Evolutionary conservation across 2,888 invertebrate species (phyloP).

Genomic region (Spicauda simplicius): DNA sequence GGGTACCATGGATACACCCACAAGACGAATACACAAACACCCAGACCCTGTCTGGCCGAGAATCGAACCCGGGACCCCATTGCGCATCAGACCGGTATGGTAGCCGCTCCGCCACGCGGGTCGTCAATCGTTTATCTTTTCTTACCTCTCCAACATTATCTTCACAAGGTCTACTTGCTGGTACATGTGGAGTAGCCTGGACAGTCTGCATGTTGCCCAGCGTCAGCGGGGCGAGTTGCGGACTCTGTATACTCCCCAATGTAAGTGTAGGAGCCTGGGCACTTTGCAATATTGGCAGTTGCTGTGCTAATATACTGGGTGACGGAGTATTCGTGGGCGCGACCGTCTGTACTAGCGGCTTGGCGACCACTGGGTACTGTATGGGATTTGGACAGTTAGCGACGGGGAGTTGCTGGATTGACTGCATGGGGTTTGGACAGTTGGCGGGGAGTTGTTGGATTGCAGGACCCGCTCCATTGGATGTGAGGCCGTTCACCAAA

Average conservation of each 20-base stretch:
- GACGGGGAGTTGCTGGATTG: background rate
- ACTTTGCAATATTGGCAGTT: background rate
- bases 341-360: background rate
- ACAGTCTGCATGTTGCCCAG: constrained; percentile 5
- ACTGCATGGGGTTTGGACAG: background rate
- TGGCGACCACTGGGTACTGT: constrained; percentile 9
- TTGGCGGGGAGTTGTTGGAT: background rate
- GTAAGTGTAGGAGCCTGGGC: constrained; percentile 22
- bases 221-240: too few species aligned
- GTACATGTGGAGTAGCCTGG: constrained; percentile 29
- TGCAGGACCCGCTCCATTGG: constrained; percentile 47
- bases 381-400: background rate
- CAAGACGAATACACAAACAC: too few species aligned
- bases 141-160: constrained; percentile 14
- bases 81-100: too few species aligned
- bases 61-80: too few species aligned
- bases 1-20: too few species aligned
- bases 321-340: background rate
- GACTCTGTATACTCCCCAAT: too few species aligned
- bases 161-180: background rate
- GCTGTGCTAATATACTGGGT: background rate
- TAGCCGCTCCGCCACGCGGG: too few species aligned
- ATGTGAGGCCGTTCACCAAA: constrained; percentile 55
- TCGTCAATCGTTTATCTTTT: too few species aligned
- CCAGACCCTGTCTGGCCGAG: too few species aligned